Conservation (phyloP, 2,113 vertebrate species). For the Carassius gibelio region DNA sequence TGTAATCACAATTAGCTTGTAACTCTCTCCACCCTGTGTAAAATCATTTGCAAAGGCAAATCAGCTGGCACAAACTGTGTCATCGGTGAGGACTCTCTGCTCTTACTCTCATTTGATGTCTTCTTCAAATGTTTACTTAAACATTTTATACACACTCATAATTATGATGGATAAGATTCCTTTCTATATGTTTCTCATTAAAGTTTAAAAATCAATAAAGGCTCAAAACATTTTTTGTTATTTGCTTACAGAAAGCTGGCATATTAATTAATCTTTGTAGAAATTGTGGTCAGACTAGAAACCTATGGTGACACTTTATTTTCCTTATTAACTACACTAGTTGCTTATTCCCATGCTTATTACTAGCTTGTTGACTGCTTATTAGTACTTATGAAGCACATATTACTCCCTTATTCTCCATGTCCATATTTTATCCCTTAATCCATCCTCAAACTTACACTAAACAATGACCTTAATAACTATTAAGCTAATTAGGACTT, state of each 20-base stretch:
- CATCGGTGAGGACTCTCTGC: neutral
- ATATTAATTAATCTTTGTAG: neutral
- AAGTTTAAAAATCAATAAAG: neutral
- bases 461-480: too few relatives aligned
- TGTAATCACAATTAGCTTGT: constrained; percentile 1
- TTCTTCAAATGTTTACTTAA: neutral
- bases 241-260: neutral
- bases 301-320: neutral
- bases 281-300: too few relatives aligned
- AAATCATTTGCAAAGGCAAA: neutral
- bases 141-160: neutral
- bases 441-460: too few relatives aligned
- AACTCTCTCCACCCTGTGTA: neutral
- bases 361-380: too few relatives aligned
- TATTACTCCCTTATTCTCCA: too few relatives aligned
- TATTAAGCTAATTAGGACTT: too few relatives aligned
- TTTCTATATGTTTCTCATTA: neutral
- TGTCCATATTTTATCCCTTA: too few relatives aligned
- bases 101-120: neutral
- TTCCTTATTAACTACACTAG: neutral
- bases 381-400: too few relatives aligned
- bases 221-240: neutral
- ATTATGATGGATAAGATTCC: neutral
- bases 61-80: neutral
- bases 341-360: too few relatives aligned